Evolutionary conservation across 2,888 invertebrate genomes (phyloP), one percentile per base, ranked within the genome.

Genomic region (Itoplectis maculator): DNA sequence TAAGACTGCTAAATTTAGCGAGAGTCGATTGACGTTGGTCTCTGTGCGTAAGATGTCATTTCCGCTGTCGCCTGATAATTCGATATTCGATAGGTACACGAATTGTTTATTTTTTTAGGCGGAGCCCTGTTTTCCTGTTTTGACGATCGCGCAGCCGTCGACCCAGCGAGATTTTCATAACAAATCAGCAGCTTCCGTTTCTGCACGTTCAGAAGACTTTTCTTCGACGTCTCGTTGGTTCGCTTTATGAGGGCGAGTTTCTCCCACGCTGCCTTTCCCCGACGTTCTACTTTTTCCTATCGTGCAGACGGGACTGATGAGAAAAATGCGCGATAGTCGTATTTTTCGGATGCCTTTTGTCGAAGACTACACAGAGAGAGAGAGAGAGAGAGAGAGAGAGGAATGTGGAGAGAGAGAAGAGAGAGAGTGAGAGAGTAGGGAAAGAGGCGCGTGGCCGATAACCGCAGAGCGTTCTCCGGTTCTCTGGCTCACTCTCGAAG

Each of bases 371-470:
- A 37, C 35, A 35, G 1, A 23, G 8, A 29, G 11, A 35, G 56
- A 35, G 6, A 35, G 56, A n/a, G 11, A 35, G 56, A 37, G 8
- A 37, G 59, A 15, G 5, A 37, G 15, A 37, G 2, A 35, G 11
- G n/a, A 29, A 37, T 29, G 5, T 29, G 5, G 59, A 15, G 3
- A 37, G 35, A 8, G 20, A 59, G 13, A 7, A 35, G 11, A 37
- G 7, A 37, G 2, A 35, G 11, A 13, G 13, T 15, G 59, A 37
- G 13, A 29, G 45, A 72, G 68, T 56, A 29, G 72, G 56, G 56
- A n/a, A 69, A 23, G 54, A n/a, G 29, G 29, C 72, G 72, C 72
- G 72, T 72, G 72, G 59, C 72, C 20, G 72, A 72, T 72, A 72
- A 72, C 3, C 51, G 29, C 40, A 35, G 49, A 23, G 15, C 2